Percentiles rank a stretch among this genome's conserved stretches.
phyloP scores from a whole-genome alignment of 1,140 invertebrate species.

The Kradibia gibbosae region DNA sequence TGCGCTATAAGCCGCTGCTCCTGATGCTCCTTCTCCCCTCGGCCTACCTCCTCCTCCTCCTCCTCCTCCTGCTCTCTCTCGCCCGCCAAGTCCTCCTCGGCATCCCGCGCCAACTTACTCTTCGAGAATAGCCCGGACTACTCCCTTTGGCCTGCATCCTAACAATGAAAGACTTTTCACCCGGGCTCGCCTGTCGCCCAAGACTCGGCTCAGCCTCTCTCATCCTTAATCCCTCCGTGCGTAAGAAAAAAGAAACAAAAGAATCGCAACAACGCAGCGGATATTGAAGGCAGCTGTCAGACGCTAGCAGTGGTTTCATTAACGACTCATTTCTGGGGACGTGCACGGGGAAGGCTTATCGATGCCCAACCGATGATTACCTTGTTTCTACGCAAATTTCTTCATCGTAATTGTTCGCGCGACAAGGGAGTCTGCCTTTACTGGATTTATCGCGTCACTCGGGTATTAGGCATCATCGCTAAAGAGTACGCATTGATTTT shows the following conservation, averaged over 20 bases:
- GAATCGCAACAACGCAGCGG: background rate
- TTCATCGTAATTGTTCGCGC: too few relatives aligned
- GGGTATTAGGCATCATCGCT: too few relatives aligned
- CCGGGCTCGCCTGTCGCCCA: too few relatives aligned
- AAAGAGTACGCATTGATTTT: background rate
- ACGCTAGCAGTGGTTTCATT: background rate
- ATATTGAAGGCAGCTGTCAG: background rate
- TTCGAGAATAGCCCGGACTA: background rate
- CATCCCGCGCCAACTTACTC: background rate
- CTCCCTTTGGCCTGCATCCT: background rate
- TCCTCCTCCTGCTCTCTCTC: too few relatives aligned
- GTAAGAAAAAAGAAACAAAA: too few relatives aligned
- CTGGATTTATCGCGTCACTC: too few relatives aligned
- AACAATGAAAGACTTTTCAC: conserved; percentile 6
- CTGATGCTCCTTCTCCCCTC: too few relatives aligned
- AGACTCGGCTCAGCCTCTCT: background rate
- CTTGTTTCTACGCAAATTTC: too few relatives aligned
- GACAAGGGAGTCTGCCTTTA: too few relatives aligned
- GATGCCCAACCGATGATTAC: background rate
- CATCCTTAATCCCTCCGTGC: background rate
- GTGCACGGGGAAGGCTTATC: too few relatives aligned
- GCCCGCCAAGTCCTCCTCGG: too few relatives aligned
- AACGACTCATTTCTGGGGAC: background rate
- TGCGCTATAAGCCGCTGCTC: background rate
- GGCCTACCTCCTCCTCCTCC: too few relatives aligned